These are phyloP conservation scores for Calephelis virginiensis DNA, from an alignment of 1,140 invertebrate species.

Conservation along the genomic window DNA sequence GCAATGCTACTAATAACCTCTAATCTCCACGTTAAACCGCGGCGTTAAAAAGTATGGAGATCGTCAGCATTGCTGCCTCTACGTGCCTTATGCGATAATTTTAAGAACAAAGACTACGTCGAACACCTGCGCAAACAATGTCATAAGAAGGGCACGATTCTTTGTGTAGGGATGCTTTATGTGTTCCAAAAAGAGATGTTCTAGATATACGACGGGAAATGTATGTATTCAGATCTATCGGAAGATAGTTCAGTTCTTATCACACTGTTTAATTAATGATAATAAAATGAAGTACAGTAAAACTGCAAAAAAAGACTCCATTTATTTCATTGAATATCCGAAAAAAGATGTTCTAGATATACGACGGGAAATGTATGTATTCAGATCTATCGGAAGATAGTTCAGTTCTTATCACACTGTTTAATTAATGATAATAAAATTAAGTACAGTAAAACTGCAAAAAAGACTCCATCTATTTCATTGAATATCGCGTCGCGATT, in stretches of 20 bases:
- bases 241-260: not conserved
- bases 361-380: not conserved
- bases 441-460: no score
- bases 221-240: not conserved
- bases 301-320: no score
- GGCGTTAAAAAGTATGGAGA: constrained; percentile 26
- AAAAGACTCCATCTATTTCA: no score
- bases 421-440: no score
- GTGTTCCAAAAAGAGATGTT: constrained; percentile 6
- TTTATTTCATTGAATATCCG: not conserved
- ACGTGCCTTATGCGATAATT: constrained; percentile 60
- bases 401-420: not conserved
- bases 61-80: constrained; percentile 46
- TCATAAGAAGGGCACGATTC: constrained; percentile 45
- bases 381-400: not conserved
- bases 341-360: constrained; percentile 4
- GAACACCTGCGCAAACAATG: constrained; percentile 67
- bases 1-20: not conserved
- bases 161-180: constrained; percentile 38
- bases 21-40: not conserved
- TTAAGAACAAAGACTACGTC: constrained; percentile 65
- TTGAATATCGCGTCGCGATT: no score
- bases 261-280: no score
- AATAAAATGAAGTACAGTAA: no score
- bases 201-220: not conserved